phyloP scores from a whole-genome alignment of 2,888 invertebrate genomes.

The Halictus quadricinctus region DNA sequence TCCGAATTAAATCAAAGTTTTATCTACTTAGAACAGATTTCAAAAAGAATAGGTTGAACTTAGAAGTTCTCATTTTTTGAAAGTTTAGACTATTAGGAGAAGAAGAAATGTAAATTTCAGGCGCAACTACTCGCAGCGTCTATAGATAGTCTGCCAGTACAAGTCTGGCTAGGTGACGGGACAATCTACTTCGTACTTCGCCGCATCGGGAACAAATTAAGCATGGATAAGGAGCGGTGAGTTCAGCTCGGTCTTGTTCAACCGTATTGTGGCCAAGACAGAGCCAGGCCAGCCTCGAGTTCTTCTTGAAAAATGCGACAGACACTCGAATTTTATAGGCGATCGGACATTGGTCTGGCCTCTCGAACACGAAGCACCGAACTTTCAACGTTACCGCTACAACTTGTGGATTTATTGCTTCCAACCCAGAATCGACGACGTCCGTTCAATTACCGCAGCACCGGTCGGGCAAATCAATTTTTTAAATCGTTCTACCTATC shows the following conservation, averaged over 20 bases:
- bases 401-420: background rate
- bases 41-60: no score
- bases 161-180: background rate
- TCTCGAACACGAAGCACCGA: background rate
- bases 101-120: background rate
- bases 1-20: no score
- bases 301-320: background rate
- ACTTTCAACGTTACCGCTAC: background rate
- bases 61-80: no score
- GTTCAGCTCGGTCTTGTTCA: background rate
- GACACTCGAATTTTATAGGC: background rate
- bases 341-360: background rate
- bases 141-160: background rate
- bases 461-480: background rate
- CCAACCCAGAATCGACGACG: background rate
- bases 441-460: background rate
- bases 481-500: background rate
- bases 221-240: background rate
- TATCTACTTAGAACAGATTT: no score
- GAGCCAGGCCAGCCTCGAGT: background rate
- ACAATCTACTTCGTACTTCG: background rate
- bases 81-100: no score
- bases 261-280: background rate
- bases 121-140: background rate
- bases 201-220: background rate